Percentiles rank a stretch among this genome's conserved stretches.
These are phyloP conservation scores for Carassius gibelio DNA, from an alignment of 2,113 vertebrate species.

Conservation along the genomic window DNA sequence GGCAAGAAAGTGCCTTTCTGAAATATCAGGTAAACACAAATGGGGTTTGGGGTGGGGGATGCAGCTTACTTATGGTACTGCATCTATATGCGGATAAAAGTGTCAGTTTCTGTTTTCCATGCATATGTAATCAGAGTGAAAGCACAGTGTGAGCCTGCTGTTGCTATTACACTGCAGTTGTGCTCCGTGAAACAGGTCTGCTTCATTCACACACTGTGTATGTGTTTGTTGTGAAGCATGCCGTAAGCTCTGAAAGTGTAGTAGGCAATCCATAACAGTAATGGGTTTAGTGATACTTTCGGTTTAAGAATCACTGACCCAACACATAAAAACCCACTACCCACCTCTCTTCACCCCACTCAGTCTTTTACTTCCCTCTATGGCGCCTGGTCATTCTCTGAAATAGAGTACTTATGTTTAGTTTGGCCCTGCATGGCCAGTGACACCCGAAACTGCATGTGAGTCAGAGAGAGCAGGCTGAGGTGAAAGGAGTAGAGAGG, in stretches of 20 bases:
- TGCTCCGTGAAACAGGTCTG: neutral
- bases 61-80: neutral
- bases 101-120: neutral
- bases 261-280: conserved; percentile 12
- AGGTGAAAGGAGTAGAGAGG: neutral
- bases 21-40: neutral
- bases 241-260: neutral
- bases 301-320: conserved; percentile 21
- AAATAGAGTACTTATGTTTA: conserved; percentile 5
- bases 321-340: neutral
- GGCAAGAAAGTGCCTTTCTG: no score
- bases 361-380: conserved; percentile 11
- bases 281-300: neutral
- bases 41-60: no score
- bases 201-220: neutral
- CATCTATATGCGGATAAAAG: neutral
- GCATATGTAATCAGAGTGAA: neutral
- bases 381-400: neutral
- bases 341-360: neutral
- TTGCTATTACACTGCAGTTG: neutral
- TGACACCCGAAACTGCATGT: neutral
- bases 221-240: neutral
- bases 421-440: neutral
- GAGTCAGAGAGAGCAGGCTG: neutral
- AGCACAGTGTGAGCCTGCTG: neutral